These are phyloP conservation scores for Oryctes rhinoceros DNA, from an alignment of 1,140 invertebrate genomes.

Conservation along the genomic window DNA sequence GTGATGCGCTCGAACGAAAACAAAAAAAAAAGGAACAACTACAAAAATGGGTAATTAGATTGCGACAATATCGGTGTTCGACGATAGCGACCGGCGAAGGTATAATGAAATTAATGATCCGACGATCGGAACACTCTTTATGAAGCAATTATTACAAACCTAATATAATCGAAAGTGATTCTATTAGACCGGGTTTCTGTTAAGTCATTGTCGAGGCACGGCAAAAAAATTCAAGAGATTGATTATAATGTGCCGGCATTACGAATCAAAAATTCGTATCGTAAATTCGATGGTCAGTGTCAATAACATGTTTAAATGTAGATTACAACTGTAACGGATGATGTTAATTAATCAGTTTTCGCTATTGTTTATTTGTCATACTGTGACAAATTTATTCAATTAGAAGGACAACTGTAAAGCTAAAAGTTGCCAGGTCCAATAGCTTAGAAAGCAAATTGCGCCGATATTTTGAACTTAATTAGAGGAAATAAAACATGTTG, in stretches of 20 bases:
- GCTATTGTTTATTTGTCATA: background rate
- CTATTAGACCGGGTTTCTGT: slow-evolving; percentile 52
- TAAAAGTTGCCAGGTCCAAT: no score
- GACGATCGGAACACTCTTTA: slow-evolving; percentile 46
- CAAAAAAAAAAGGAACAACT: background rate
- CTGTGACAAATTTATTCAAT: no score
- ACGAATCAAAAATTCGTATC: slow-evolving; percentile 53
- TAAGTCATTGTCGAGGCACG: slow-evolving; percentile 48
- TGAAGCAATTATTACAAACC: slow-evolving; percentile 55
- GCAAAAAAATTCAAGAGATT: slow-evolving; percentile 50
- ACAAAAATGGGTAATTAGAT: slow-evolving; percentile 33
- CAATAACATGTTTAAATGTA: slow-evolving; percentile 43
- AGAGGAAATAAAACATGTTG: no score
- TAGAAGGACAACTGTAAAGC: no score
- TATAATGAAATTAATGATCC: slow-evolving; percentile 44
- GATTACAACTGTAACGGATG: slow-evolving; percentile 15
- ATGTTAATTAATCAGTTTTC: slow-evolving; percentile 43
- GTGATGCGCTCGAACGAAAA: background rate
- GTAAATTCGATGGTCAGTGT: slow-evolving; percentile 49
- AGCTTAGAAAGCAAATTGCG: no score
- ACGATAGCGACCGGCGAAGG: slow-evolving; percentile 23
- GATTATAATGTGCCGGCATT: slow-evolving; percentile 52
- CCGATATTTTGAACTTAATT: no score
- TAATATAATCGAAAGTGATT: slow-evolving; percentile 56
- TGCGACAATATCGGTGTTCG: slow-evolving; percentile 33